Base-by-base conservation (phyloP, 2,797 vertebrate genomes). In the Phoxinus dragarum region DNA sequence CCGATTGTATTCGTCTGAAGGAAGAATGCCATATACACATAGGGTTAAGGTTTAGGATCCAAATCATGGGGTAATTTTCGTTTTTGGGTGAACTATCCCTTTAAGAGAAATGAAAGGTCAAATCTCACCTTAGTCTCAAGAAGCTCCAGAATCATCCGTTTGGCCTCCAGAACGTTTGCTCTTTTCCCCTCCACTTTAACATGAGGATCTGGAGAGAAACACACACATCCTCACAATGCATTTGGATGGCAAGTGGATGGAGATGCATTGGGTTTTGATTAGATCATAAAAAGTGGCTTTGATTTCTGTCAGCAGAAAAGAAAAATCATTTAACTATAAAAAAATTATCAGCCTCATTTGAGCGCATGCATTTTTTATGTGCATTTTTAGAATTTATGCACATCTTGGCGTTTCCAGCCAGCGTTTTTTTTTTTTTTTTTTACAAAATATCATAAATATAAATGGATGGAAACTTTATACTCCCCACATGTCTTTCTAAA, bases 131-230 rank as follows among this genome's bases (percentile, higher is more conserved):
- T 94, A 11, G 95, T 96, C 92, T 96, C 96, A 64, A 96, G 90
- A 67, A 96, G 89, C 84, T 95, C 93, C 49, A 96, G 86, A 86
- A 96, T 96, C 90, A 91, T 95, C 89, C 91, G 94, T 90, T 96
- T 96, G 84, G 96, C 96, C 89, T 94, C 91, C 85, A 92, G 42
- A 66, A 96, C 95, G 40, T 93, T 90, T 7, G 49, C 84, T 90
- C 83, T 91, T 78, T 94, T 96, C 36, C 96, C 96, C 77, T 96
- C 95, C 56, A 96, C 96, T 88, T 96, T 96, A 52, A 96, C 95
- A 68, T 96, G 96, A 61, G 96, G 96, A 92, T 96, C 96, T 96
- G 11, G 44, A 83, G 17, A 66, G 1, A 81, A 52, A 56, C 34
- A 86, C 5, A 80, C 10, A 8, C 34, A 66, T 42, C 36, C 54